These are phyloP conservation scores for Ormyrus pomaceus DNA, from an alignment of 2,888 invertebrate genomes.

Conservation along the genomic window DNA sequence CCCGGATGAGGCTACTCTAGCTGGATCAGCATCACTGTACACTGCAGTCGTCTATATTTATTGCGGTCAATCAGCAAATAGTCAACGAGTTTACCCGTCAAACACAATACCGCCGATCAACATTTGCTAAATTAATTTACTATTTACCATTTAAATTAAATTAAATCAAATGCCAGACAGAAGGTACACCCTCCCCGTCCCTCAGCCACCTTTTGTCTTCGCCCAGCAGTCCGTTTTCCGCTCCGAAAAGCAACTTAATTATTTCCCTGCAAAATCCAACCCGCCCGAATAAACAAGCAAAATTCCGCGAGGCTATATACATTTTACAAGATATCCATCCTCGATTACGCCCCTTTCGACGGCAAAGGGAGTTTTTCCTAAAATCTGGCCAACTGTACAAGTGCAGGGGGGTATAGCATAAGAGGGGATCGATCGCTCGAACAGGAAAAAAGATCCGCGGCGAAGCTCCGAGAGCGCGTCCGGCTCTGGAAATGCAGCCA, in stretches of 20 bases:
- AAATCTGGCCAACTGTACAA: not conserved
- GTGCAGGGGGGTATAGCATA: not conserved
- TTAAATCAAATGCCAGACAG: not conserved
- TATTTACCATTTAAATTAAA: constrained; percentile 4
- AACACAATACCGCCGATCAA: constrained; percentile 17
- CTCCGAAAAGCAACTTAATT: no score
- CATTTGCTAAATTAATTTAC: constrained; percentile 20
- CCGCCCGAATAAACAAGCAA: no score
- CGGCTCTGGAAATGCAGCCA: constrained; percentile 13
- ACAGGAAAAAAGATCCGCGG: not conserved
- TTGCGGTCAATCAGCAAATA: constrained; percentile 20
- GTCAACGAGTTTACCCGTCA: constrained; percentile 21
- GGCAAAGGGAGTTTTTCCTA: no score
- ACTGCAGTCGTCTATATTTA: not conserved
- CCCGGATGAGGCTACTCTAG: no score
- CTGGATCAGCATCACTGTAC: not conserved
- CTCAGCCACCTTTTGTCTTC: not conserved
- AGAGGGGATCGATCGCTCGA: constrained; percentile 10
- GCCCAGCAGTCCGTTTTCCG: no score
- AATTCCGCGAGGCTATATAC: no score
- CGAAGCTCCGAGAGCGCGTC: not conserved
- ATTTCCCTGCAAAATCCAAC: no score
- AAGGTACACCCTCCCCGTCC: not conserved
- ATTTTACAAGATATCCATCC: no score
- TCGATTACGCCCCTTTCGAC: no score